A percentile compares a stretch with the other conserved stretches of the same genome.
These are phyloP conservation scores for Xestia xanthographa DNA, from an alignment of 2,888 invertebrate genomes.

Conservation along the genomic window DNA sequence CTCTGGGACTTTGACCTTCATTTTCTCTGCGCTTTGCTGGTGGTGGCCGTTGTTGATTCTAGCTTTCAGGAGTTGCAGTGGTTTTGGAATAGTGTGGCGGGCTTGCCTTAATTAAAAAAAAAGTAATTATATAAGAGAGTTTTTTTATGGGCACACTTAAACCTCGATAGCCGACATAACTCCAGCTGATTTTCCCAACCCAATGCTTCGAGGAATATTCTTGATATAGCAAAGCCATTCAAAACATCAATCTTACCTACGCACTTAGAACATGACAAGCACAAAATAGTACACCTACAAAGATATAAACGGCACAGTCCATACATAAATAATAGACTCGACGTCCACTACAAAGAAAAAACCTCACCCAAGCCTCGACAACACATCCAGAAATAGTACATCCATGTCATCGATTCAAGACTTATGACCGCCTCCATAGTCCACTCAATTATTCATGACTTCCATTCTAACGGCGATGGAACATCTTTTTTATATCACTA, in stretches of 20 bases:
- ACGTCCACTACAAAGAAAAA: constrained; percentile 5
- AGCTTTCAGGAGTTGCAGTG: too few species aligned
- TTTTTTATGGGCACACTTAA: neutral
- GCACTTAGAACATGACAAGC: neutral
- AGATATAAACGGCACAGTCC: neutral
- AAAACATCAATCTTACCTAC: too few species aligned
- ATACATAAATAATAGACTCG: constrained; percentile 29
- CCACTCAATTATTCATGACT: constrained; percentile 73
- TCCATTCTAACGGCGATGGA: constrained; percentile 63
- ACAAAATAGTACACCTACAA: neutral
- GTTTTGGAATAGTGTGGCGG: too few species aligned
- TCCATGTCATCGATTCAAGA: constrained; percentile 65
- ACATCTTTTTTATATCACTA: constrained; percentile 69
- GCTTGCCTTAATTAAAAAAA: too few species aligned
- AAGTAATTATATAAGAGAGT: too few species aligned
- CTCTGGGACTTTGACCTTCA: too few species aligned
- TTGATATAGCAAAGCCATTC: too few species aligned
- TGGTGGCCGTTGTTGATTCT: too few species aligned
- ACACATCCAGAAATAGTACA: constrained; percentile 43
- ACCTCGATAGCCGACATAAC: neutral
- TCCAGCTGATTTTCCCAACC: neutral
- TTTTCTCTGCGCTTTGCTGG: too few species aligned
- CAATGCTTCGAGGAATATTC: too few species aligned
- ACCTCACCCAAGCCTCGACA: constrained; percentile 14
- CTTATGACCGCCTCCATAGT: constrained; percentile 63